Conservation (phyloP, 2,888 invertebrate species). For the Dasysyrphus tricinctus region DNA sequence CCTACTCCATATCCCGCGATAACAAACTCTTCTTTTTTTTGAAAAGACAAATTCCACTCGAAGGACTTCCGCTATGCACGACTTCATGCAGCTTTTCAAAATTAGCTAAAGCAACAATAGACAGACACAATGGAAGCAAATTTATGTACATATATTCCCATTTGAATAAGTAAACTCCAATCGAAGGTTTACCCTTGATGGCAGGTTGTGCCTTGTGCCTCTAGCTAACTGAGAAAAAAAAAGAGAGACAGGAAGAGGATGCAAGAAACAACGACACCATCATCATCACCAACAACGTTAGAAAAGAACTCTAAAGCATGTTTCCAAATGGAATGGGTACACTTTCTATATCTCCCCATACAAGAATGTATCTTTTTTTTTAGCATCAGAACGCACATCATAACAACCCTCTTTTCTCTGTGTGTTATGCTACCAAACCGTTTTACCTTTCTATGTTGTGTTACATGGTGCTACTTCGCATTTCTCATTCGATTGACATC, state of each 20-base stretch:
- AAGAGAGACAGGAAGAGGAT: constrained; percentile 11
- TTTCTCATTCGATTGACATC: constrained; percentile 55
- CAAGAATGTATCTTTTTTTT: not conserved
- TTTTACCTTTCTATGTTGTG: constrained; percentile 38
- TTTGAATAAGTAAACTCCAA: constrained; percentile 67
- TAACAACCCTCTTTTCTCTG: not conserved
- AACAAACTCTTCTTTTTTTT: not conserved
- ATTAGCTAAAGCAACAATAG: constrained; percentile 69
- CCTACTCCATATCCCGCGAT: not conserved
- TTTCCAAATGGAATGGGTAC: constrained; percentile 41
- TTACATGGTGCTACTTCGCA: constrained; percentile 62
- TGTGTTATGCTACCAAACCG: not conserved
- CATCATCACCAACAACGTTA: constrained; percentile 9
- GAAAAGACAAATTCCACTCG: constrained; percentile 41
- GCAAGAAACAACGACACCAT: constrained; percentile 40
- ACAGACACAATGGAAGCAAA: constrained; percentile 41
- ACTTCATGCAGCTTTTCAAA: constrained; percentile 60
- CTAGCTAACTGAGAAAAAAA: not conserved
- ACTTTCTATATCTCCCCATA: not conserved
- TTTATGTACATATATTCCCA: constrained; percentile 30
- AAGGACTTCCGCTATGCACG: constrained; percentile 59
- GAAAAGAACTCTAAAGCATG: constrained; percentile 50
- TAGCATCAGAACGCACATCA: constrained; percentile 17
- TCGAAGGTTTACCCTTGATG: constrained; percentile 38
- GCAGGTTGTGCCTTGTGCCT: constrained; percentile 17